Evolutionary conservation across 2,797 vertebrate species (phyloP), one percentile per base, ranked within the genome.

Genomic region (Intellagama lesueurii): DNA sequence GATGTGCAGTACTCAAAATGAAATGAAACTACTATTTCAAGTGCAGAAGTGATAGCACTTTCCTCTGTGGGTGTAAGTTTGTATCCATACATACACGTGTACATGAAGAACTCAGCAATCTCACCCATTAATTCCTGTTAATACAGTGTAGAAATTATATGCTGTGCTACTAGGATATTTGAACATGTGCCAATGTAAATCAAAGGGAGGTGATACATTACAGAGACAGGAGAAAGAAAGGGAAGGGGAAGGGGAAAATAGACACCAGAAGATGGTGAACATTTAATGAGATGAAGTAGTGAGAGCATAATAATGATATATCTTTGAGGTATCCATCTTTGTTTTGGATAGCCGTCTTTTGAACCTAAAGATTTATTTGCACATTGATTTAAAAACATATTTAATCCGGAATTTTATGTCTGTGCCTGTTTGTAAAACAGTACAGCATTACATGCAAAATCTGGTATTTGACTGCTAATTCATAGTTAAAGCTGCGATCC

Each of bases 11-110:
- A 82, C 88, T 89, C 86, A 85, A 93, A 95, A 88, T 35, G 19
- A 84, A 92, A 91, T 90, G 64, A 94, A 94, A 87, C 73, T 86
- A 1, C 52, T 94, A 86, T 91, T 94, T 89, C 91, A 90, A 87
- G 77, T 81, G 83, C 0, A 0, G 88, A 91, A 94, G 83, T 73
- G 90, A 93, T 79, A 73, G 79, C 70, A 86, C 11, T 85, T 86
- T 89, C 66, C 28, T 87, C 40, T 68, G 30, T 76, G 16, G 11
- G 11, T 66, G 44, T 77, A 77, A 26, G 24, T 77, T 40, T 77
- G 44, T 26, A 77, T 40, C 32, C 30, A 52, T 17, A 66, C 30
- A 30, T 8, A 32, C 28, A n/a, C 7, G 17, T 69, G 64, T 49
- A 85, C 68, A 93, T 84, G 75, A 69, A 84, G 85, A 92, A 81